Base-by-base conservation (phyloP, 2,797 vertebrate genomes). In the Neosilurus hyrtlii region DNA sequence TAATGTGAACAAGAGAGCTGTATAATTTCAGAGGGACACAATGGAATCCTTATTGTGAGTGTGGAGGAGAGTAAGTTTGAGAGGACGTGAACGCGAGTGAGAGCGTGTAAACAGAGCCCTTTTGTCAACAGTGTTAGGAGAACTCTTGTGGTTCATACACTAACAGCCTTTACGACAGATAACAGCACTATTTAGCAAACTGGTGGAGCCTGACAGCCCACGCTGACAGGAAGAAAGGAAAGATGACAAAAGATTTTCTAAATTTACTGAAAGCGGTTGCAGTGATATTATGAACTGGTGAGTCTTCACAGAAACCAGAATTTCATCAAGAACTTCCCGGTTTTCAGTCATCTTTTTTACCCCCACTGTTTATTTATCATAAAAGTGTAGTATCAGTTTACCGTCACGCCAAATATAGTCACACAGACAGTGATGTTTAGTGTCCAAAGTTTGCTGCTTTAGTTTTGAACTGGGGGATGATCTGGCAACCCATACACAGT, bases 121-220 rank as follows among this genome's bases (percentile, higher is more conserved):
- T 86, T 87, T 87, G 88, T 88, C 74, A 65, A 65, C 16, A 9
- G 74, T 51, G 65, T 86, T 79, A 75, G 63, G 74, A 77, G 74
- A 83, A 56, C 75, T 56, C 59, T 62, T 76, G 79, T 65, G 72
- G 84, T 75, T 62, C 56, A 4, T 79, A 68, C 79, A 84, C 62
- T 49, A 72, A 80, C 43, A 70, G 78, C 57, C 57, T 81, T 70
- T 52, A 74, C 71, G 30, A 30, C 80, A 76, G 78, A 86, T 83
- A 87, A 81, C 81, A 51, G 68, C 73, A 83, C 73, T 80, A 73
- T 86, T 85, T 82, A 85, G 74, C 54, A 57, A 83, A 83, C 67
- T 14, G 61, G 24, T 71, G 68, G 56, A 77, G 76, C 62, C 9
- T 9, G 57, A 72, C 52, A 30, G 80, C 73, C 86, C 75, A 35